These are phyloP conservation scores for Lymantria monacha DNA, from an alignment of 2,888 invertebrate genomes.

Conservation along the genomic window DNA sequence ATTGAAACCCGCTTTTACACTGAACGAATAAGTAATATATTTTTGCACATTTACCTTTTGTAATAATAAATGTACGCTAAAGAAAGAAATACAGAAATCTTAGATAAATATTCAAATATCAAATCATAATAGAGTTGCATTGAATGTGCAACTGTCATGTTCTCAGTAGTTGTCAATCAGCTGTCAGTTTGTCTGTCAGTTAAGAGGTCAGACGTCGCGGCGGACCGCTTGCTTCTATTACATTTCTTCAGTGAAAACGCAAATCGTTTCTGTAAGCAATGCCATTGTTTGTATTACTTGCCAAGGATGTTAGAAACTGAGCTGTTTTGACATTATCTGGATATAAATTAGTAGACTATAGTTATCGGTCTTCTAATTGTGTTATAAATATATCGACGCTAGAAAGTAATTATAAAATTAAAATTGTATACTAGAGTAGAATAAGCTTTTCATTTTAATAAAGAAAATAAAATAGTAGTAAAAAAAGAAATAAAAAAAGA, in stretches of 20 bases:
- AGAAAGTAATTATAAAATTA: too few species aligned
- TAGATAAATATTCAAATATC: constrained; percentile 1
- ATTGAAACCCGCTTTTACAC: too few species aligned
- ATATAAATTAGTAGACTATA: neutral
- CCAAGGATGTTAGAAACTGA: constrained; percentile 10
- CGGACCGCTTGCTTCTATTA: constrained; percentile 24
- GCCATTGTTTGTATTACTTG: constrained; percentile 23
- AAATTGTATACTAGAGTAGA: too few species aligned
- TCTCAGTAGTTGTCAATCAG: constrained; percentile 22
- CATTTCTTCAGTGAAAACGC: constrained; percentile 23
- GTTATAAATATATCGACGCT: too few species aligned
- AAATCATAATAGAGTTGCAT: constrained; percentile 28
- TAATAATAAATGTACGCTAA: neutral
- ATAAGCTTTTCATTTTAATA: too few species aligned
- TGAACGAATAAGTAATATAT: too few species aligned
- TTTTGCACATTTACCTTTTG: too few species aligned
- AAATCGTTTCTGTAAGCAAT: constrained; percentile 13
- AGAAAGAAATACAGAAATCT: neutral
- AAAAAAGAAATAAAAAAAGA: too few species aligned
- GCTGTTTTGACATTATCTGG: neutral
- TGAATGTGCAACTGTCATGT: constrained; percentile 23
- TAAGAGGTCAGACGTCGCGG: constrained; percentile 35
- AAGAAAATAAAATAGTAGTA: too few species aligned
- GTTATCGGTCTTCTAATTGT: too few species aligned
- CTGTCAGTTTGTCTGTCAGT: constrained; percentile 21